Evolutionary conservation across 2,888 invertebrate species (phyloP).

Genomic region (Parnassius orleans): DNA sequence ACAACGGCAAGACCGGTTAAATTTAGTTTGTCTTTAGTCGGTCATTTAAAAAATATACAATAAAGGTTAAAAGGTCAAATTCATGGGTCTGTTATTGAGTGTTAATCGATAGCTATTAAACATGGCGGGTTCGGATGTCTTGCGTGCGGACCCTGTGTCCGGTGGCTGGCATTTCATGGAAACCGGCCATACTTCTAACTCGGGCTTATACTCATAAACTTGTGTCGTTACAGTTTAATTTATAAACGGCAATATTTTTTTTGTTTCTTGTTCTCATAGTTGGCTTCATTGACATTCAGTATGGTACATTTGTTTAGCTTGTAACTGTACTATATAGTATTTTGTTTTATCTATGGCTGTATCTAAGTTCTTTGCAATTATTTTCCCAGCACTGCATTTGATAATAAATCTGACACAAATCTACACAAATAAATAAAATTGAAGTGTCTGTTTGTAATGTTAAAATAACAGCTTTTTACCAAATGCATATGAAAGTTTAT

Average conservation of each 20-base stretch:
- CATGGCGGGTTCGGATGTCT: conserved; percentile 43
- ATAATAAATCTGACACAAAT: no score
- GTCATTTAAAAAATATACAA: neutral
- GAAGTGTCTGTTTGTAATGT: no score
- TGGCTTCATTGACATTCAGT: conserved; percentile 7
- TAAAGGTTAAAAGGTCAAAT: conserved; percentile 24
- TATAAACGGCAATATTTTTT: conserved; percentile 13
- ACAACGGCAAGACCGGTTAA: no score
- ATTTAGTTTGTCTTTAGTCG: no score
- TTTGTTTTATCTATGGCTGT: neutral
- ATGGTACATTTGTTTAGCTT: neutral
- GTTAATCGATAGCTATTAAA: conserved; percentile 41
- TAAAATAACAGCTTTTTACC: no score
- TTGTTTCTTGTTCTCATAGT: neutral
- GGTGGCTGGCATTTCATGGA: conserved; percentile 63
- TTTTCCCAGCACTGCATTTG: no score
- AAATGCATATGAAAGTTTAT: no score
- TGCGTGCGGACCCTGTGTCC: conserved; percentile 50
- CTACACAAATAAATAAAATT: no score
- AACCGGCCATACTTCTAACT: conserved; percentile 52
- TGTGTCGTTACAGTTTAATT: conserved; percentile 19
- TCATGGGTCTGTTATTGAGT: conserved; percentile 36
- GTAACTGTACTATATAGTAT: no score
- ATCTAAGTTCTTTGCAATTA: no score
- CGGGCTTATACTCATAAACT: conserved; percentile 26